phyloP scores from a whole-genome alignment of 2,888 invertebrate species.

The Itoplectis maculator region DNA sequence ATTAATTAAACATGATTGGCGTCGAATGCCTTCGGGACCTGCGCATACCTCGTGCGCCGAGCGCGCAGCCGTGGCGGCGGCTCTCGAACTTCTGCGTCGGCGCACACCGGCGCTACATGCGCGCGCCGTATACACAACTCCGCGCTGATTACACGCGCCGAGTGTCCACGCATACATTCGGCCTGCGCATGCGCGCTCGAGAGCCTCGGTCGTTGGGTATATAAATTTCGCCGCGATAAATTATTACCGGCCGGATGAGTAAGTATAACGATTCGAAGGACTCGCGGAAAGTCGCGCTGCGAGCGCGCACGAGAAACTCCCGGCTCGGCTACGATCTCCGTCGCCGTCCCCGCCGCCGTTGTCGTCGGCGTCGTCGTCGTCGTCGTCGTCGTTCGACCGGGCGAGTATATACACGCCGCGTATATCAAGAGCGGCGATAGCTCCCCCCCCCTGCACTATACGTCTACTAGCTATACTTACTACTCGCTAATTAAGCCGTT shows the following conservation, averaged over 20 bases:
- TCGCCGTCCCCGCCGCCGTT: no score
- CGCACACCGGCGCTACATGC: neutral
- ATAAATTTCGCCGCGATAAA: constrained; percentile 41
- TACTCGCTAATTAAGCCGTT: constrained; percentile 68
- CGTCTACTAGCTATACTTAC: constrained; percentile 24
- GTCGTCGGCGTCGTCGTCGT: no score
- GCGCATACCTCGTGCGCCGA: constrained; percentile 1
- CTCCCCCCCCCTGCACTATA: neutral
- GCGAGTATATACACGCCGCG: neutral
- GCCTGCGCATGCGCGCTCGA: no score
- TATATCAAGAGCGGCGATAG: constrained; percentile 1
- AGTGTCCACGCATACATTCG: constrained; percentile 9
- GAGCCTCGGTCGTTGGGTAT: no score
- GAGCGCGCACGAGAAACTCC: neutral
- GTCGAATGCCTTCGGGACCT: neutral
- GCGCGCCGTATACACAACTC: no score
- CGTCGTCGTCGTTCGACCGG: constrained; percentile 8
- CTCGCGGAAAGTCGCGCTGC: constrained; percentile 20
- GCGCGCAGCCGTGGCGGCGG: no score
- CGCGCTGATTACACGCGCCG: constrained; percentile 17
- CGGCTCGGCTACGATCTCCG: no score
- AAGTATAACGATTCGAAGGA: constrained; percentile 34
- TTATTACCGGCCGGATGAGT: constrained; percentile 9
- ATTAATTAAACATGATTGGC: constrained; percentile 20
- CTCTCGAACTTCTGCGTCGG: no score